Base-by-base conservation (phyloP, 2,113 vertebrate genomes). In the Lethenteron camtschaticum region DNA sequence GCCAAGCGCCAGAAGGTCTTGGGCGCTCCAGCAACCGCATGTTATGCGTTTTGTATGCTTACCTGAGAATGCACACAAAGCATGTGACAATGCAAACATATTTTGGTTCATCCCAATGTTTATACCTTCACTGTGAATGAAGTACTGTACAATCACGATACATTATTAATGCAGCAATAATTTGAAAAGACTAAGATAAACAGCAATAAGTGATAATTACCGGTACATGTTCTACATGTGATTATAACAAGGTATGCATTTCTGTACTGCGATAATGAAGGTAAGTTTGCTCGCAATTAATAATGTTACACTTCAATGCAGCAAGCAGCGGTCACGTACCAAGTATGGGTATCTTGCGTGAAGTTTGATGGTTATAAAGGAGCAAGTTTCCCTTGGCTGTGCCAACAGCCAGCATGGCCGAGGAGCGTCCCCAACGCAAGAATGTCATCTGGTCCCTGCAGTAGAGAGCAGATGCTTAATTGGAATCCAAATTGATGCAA, bases 351-450 rank as follows among this genome's bases (percentile, higher is more conserved):
- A 99, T 87, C 80, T 94, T 99, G 79, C 89, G 87, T 75, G 90
- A 96, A 8, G 94, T 97, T 78, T 96, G 90, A 73, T 77, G 85
- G 75, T 96, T 97, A 79, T 96, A 97, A 77, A 99, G 86, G 57
- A 97, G 82, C 72, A 99, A 79, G 76, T 92, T 96, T 82, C 94
- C 94, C 76, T 90, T 99, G 8, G 82, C 76, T 72, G 92, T 97
- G 72, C 94, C 94, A 68, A 89, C 84, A 71, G 89, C 89, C 77
- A 99, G 80, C 63, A 91, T 75, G 11, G 84, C 78, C 72, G 86
- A 82, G 10, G 79, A 77, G 81, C 88, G 91, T 76, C 92, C 91
- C 94, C 92, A 99, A 66, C 90, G 73, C 71, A 99, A 76, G 71
- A 95, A 83, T 73, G 87, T 88, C 87, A 99, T 84, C 70, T 83